Evolutionary conservation across 1,140 invertebrate species (phyloP).

Genomic region (Scaptomyza pallida): DNA sequence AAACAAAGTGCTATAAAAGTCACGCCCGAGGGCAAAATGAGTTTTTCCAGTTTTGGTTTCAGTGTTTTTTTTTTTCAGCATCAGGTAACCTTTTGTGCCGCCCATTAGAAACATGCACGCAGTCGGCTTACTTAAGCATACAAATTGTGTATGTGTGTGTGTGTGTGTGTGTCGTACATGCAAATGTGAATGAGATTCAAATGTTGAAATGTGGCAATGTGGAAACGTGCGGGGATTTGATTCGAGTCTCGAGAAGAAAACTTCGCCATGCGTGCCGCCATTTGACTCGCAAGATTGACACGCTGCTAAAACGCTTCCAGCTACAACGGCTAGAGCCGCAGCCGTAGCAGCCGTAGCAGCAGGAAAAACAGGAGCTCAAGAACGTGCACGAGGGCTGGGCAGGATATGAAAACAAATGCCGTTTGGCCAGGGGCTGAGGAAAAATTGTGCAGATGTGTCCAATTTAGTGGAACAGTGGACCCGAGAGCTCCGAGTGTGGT

Average conservation of each 20-base stretch:
- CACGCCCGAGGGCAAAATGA: slow-evolving; percentile 78
- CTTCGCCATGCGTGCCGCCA: slow-evolving; percentile 78
- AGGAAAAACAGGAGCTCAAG: neutral
- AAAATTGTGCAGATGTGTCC: slow-evolving; percentile 79
- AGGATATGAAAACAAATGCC: slow-evolving; percentile 10
- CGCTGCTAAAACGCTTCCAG: slow-evolving; percentile 64
- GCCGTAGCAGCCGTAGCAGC: slow-evolving; percentile 5
- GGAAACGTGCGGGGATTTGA: slow-evolving; percentile 77
- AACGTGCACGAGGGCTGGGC: neutral
- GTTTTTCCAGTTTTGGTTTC: slow-evolving; percentile 69
- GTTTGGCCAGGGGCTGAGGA: slow-evolving; percentile 4
- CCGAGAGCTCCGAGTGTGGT: slow-evolving; percentile 21
- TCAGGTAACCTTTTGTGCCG: slow-evolving; percentile 81
- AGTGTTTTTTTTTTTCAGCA: slow-evolving; percentile 56
- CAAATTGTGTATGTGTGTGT: slow-evolving; percentile 58
- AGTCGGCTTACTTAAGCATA: slow-evolving; percentile 79
- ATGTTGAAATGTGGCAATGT: slow-evolving; percentile 58
- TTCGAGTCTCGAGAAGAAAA: slow-evolving; percentile 52
- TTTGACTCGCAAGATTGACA: slow-evolving; percentile 80
- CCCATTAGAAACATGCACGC: slow-evolving; percentile 81
- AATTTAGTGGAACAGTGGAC: slow-evolving; percentile 76
- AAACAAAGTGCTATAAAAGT: slow-evolving; percentile 80
- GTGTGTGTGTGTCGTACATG: slow-evolving; percentile 34
- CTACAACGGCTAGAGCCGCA: too few species aligned
- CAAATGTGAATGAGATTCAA: slow-evolving; percentile 60